phyloP scores from a whole-genome alignment of 2,797 vertebrate species.

The Epinephelus coioides region DNA sequence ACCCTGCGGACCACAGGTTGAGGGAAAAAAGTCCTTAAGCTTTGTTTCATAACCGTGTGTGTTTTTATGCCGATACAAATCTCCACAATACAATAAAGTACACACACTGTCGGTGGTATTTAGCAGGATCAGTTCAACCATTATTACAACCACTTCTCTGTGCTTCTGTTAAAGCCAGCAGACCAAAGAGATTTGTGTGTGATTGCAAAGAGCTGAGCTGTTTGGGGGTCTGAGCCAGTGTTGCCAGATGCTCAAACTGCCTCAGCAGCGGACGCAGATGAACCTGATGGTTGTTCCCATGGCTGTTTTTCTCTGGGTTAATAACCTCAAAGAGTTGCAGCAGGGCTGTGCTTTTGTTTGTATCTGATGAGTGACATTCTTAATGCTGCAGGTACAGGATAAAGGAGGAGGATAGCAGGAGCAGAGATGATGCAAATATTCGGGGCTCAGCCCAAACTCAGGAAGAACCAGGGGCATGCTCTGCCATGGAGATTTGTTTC shows the following conservation, averaged over 20 bases:
- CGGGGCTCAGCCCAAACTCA: too few relatives aligned
- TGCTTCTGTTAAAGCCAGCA: constrained; percentile 58
- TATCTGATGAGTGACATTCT: not conserved
- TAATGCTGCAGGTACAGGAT: not conserved
- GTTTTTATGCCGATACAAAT: constrained; percentile 57
- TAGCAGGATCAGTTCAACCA: constrained; percentile 48
- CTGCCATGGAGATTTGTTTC: too few relatives aligned
- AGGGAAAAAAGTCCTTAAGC: constrained; percentile 7
- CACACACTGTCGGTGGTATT: constrained; percentile 50
- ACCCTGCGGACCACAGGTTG: not conserved
- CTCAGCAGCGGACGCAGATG: not conserved
- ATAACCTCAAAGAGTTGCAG: not conserved
- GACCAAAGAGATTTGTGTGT: constrained; percentile 66
- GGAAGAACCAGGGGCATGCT: too few relatives aligned
- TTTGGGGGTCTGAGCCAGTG: constrained; percentile 30
- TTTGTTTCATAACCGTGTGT: constrained; percentile 60
- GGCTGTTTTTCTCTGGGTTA: not conserved
- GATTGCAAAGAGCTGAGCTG: constrained; percentile 68
- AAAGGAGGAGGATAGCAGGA: not conserved
- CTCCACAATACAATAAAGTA: constrained; percentile 58
- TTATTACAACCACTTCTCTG: constrained; percentile 67
- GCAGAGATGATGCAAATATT: too few relatives aligned
- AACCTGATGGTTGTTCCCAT: constrained; percentile 5
- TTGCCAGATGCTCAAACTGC: constrained; percentile 41
- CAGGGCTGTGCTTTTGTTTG: not conserved